A percentile compares a stretch with the other conserved stretches of the same genome.
phyloP scores from a whole-genome alignment of 2,888 invertebrate genomes.

The Lithophane ornitopus region DNA sequence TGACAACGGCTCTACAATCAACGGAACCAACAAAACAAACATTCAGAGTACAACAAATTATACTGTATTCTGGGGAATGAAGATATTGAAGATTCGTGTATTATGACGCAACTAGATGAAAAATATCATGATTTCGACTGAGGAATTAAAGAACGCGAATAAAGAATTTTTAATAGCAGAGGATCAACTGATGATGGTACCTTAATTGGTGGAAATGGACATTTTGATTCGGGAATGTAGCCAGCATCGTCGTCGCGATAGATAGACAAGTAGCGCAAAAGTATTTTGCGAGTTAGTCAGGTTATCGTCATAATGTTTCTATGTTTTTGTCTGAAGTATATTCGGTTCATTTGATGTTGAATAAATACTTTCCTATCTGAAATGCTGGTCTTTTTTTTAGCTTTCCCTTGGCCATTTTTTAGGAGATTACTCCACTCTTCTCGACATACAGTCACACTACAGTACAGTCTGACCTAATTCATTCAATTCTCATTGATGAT shows the following conservation, averaged over 20 bases:
- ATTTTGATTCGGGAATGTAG: slow-evolving; percentile 56
- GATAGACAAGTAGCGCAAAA: slow-evolving; percentile 70
- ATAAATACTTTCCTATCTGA: slow-evolving; percentile 81
- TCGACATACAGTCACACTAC: background rate
- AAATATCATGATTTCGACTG: slow-evolving; percentile 36
- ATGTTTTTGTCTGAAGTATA: slow-evolving; percentile 74
- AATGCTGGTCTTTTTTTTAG: slow-evolving; percentile 56
- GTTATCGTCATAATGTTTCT: slow-evolving; percentile 73
- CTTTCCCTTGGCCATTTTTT: slow-evolving; percentile 4
- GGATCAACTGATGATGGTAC: slow-evolving; percentile 40
- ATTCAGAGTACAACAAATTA: slow-evolving; percentile 44
- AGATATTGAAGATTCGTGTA: slow-evolving; percentile 47
- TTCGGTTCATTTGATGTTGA: slow-evolving; percentile 83
- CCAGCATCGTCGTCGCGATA: slow-evolving; percentile 63
- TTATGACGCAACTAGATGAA: slow-evolving; percentile 24
- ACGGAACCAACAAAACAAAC: slow-evolving; percentile 47
- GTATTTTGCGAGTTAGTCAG: slow-evolving; percentile 75
- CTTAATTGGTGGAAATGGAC: slow-evolving; percentile 47
- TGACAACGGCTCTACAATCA: slow-evolving; percentile 62
- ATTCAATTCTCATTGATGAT: background rate
- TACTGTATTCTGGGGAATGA: slow-evolving; percentile 45
- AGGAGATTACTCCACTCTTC: background rate
- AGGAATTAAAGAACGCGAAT: slow-evolving; percentile 39
- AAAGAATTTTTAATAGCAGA: slow-evolving; percentile 28
- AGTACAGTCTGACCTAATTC: background rate